Evolutionary conservation across 2,797 vertebrate genomes (phyloP), one percentile per base, ranked within the genome.

Genomic region (Sebastiscus albofasciatus): DNA sequence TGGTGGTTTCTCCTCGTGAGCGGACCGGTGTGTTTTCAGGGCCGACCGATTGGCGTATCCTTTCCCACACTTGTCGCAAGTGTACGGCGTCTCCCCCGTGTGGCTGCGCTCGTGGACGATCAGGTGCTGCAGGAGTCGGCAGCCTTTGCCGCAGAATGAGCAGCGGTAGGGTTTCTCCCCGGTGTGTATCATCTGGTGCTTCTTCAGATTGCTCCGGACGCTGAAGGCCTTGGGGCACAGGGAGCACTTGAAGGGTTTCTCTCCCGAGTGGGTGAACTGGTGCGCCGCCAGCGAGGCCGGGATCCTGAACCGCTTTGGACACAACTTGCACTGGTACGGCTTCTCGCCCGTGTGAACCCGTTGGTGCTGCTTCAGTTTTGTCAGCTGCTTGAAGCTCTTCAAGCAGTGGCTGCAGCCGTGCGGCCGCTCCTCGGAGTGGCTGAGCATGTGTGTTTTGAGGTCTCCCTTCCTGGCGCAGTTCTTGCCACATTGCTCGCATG

Each of bases 361-460:
- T 1, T 82, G 8, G 5, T 87, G 87, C 72, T 76, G 80, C 58
- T 42, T 69, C 12, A 86, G 67, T 3, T 84, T 89, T 0, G 31
- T 20, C 11, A 3, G 58, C 2, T 82, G 79, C 31, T 89, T 83
- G 80, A 85, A 89, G 42, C 68, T 58, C 1, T 68, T 81, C 0
- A 5, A 0, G 1, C 88, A 89, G 3, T 4, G 8, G 56, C 59
- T 58, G 69, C 85, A 87, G 27, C 56, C 4, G 62, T 74, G 14
- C 4, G 80, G 85, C 13, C 64, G 67, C 77, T 82, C 84, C 27
- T 80, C 74, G 1, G 84, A 84, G 74, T 89, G 87, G 4, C 82
- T 82, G 6, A 80, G 59, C 81, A 78, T 79, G 82, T 89, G 87
- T 1, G 2, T 36, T 8, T 71, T 61, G 0, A 89, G 87, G 46